phyloP scores from a whole-genome alignment of 2,888 invertebrate species.

The Biston stratarius region DNA sequence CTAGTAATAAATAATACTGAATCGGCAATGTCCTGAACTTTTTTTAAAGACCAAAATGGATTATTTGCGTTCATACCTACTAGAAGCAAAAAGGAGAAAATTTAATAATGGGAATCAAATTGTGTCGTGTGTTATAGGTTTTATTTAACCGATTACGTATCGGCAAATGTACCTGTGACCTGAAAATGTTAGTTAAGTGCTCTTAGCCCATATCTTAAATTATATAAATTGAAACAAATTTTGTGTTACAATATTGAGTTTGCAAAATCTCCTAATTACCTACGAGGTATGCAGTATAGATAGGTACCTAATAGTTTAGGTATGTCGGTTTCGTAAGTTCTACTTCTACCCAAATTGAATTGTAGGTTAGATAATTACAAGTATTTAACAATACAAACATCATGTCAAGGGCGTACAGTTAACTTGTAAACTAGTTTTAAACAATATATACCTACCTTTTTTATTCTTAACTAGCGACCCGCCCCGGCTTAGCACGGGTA shows the following conservation, averaged over 20 bases:
- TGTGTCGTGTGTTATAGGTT: not conserved
- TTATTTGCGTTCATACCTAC: no score
- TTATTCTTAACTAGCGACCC: no score
- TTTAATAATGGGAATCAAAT: no score
- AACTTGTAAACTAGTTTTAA: not conserved
- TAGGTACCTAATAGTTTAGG: not conserved
- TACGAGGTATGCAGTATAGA: not conserved
- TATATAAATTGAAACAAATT: no score
- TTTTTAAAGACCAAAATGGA: no score
- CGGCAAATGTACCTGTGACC: no score
- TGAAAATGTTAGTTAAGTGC: not conserved
- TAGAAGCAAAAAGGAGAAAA: no score
- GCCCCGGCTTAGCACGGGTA: no score
- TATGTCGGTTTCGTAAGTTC: not conserved
- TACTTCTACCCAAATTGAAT: not conserved
- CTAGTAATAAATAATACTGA: no score
- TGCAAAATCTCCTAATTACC: no score
- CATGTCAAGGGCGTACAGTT: not conserved
- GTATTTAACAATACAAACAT: slow-evolving; percentile 3
- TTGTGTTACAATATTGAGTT: no score
- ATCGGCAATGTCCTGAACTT: no score
- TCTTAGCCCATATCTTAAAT: not conserved
- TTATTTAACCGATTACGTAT: not conserved
- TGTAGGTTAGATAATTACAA: not conserved
- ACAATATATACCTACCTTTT: not conserved